Conservation (phyloP, 2,888 invertebrate genomes). For the Belgica antarctica region DNA sequence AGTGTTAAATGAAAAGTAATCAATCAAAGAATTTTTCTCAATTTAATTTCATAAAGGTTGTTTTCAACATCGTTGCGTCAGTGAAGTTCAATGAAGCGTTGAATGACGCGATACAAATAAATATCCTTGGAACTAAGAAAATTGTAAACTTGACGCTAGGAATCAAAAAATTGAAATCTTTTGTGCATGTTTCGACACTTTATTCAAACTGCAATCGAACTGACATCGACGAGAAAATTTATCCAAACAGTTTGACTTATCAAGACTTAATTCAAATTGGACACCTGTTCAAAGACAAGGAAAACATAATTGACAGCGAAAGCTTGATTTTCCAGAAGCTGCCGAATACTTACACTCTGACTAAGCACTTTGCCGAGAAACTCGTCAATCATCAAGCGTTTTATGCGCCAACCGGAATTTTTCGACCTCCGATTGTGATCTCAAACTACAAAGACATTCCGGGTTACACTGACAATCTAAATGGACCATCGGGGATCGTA, state of each 20-base stretch:
- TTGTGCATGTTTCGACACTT: slow-evolving; percentile 55
- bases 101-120: slow-evolving; percentile 55
- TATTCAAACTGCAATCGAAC: slow-evolving; percentile 56
- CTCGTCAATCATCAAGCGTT: slow-evolving; percentile 54
- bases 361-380: slow-evolving; percentile 55
- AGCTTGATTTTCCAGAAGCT: slow-evolving; percentile 47
- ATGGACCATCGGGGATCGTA: slow-evolving; percentile 55
- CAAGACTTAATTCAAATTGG: slow-evolving; percentile 27
- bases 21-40: neutral
- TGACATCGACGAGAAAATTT: slow-evolving; percentile 54
- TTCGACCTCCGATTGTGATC: slow-evolving; percentile 55
- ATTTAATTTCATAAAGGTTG: slow-evolving; percentile 50
- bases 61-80: slow-evolving; percentile 56
- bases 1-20: slow-evolving; percentile 51
- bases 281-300: neutral
- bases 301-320: neutral
- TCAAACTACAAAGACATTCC: slow-evolving; percentile 56
- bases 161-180: slow-evolving; percentile 54
- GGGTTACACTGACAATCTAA: slow-evolving; percentile 56
- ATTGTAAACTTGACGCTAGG: slow-evolving; percentile 54
- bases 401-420: slow-evolving; percentile 54
- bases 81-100: slow-evolving; percentile 56
- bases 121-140: slow-evolving; percentile 56
- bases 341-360: slow-evolving; percentile 56
- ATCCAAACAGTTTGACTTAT: slow-evolving; percentile 48